Base-by-base conservation (phyloP, 2,888 invertebrate species). In the Heliconius hortense region DNA sequence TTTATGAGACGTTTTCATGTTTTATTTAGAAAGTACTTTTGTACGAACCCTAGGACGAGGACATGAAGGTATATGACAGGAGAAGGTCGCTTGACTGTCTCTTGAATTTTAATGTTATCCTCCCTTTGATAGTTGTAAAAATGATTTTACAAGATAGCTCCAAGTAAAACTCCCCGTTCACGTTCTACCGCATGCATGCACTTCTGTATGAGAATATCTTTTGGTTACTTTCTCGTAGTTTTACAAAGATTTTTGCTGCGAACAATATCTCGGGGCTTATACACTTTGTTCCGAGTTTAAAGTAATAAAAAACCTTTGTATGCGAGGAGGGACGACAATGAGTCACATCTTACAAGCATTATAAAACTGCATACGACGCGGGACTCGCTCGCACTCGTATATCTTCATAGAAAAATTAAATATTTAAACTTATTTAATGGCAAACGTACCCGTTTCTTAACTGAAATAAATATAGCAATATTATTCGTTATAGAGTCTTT, bases 71-170 rank as follows among this genome's bases (percentile, higher is more conserved):
- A 86, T 87, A 86, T 82, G 85, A 82, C 86, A 84, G 84, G 83
- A 89, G 89, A 90, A 91, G 89, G 89, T 89, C 87, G 86, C 84
- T 82, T 87, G 87, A 85, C 88, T 88, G 88, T 88, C 88, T 87
- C 86, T 86, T 89, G 90, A 91, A 93, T 93, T 89, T 92, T 90
- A 91, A 92, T 91, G 88, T 83, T 84, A 88, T 86, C 83, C 86
- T 87, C 87, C 89, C 90, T 90, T 90, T 89, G 90, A 89, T 89
- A 90, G 89, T 90, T 90, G 86, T 90, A 89, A 90, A 91, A 90
- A 90, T 89, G 86, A 89, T 90, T 90, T 87, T 85, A 83, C 84
- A 82, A 88, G 84, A 89, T 87, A 82, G 79, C 80, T 81, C 75
- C 77, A 69, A 79, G 78, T 71, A 79, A 78, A 81, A 78, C 78